A percentile compares a stretch with the other conserved stretches of the same genome.
Evolutionary conservation across 2,888 invertebrate genomes (phyloP).

Genomic region (Hedychridium roseum): DNA sequence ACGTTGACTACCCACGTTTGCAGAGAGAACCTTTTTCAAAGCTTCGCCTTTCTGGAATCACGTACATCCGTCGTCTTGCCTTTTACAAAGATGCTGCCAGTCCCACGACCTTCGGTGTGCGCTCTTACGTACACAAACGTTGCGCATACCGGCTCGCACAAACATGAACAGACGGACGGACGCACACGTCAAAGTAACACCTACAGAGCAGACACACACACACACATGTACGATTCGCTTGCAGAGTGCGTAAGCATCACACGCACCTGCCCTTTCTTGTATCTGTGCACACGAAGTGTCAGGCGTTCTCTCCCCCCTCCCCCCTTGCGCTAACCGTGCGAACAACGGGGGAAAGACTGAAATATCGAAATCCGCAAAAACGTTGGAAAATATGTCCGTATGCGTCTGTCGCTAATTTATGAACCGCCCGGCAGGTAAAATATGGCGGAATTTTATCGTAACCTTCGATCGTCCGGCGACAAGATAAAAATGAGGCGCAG

Average conservation of each 20-base stretch:
- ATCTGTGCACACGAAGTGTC: background rate
- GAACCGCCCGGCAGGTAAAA: too few relatives aligned
- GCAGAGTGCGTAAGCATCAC: too few relatives aligned
- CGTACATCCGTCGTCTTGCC: conserved; percentile 19
- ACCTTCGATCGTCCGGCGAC: background rate
- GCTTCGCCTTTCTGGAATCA: conserved; percentile 35
- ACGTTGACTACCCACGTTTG: conserved; percentile 11
- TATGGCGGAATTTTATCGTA: background rate
- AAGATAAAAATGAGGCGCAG: too few relatives aligned
- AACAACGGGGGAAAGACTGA: too few relatives aligned
- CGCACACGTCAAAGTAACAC: background rate
- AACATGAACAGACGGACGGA: conserved; percentile 11
- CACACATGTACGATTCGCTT: too few relatives aligned
- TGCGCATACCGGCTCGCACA: too few relatives aligned
- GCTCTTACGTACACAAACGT: conserved; percentile 16
- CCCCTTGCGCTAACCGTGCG: too few relatives aligned
- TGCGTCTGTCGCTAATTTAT: too few relatives aligned
- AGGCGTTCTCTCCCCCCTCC: too few relatives aligned
- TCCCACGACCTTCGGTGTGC: conserved; percentile 35
- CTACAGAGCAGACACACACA: too few relatives aligned
- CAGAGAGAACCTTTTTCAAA: conserved; percentile 22
- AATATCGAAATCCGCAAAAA: too few relatives aligned
- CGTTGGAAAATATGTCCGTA: too few relatives aligned
- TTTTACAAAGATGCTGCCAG: conserved; percentile 25
- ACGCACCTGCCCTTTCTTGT: background rate